phyloP scores from a whole-genome alignment of 2,113 vertebrate species.

The Nesoenas mayeri region DNA sequence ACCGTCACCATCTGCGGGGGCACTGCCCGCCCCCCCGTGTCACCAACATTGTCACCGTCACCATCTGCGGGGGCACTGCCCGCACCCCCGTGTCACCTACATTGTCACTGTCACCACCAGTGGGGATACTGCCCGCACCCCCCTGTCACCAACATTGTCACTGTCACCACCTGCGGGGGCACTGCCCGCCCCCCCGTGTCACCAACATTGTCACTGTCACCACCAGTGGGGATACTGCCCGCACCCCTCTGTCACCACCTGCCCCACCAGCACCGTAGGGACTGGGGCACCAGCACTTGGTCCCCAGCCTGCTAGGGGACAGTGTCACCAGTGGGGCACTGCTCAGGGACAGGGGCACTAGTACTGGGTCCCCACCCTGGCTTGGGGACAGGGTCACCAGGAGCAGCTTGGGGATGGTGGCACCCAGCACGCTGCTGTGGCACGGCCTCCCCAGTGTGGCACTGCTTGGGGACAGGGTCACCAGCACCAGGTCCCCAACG shows the following conservation, averaged over 20 bases:
- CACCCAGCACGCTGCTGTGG: too few species aligned
- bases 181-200: too few species aligned
- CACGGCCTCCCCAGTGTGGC: background rate
- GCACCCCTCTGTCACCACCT: too few species aligned
- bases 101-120: too few species aligned
- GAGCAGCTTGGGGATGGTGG: too few species aligned
- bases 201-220: too few species aligned
- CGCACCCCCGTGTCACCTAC: too few species aligned
- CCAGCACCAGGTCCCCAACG: background rate
- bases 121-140: too few species aligned
- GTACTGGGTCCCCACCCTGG: background rate
- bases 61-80: too few species aligned
- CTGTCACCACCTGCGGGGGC: background rate
- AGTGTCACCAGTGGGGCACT: background rate
- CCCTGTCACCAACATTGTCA: background rate
- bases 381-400: background rate
- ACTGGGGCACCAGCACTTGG: background rate
- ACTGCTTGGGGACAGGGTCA: background rate
- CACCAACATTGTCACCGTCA: too few species aligned
- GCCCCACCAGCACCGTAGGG: too few species aligned
- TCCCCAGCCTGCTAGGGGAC: background rate
- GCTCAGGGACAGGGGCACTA: background rate
- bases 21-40: conserved; percentile 62
- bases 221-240: too few species aligned
- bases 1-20: conserved; percentile 85